These are phyloP conservation scores for Centropristis striata DNA, from an alignment of 2,113 vertebrate species.

Conservation along the genomic window DNA sequence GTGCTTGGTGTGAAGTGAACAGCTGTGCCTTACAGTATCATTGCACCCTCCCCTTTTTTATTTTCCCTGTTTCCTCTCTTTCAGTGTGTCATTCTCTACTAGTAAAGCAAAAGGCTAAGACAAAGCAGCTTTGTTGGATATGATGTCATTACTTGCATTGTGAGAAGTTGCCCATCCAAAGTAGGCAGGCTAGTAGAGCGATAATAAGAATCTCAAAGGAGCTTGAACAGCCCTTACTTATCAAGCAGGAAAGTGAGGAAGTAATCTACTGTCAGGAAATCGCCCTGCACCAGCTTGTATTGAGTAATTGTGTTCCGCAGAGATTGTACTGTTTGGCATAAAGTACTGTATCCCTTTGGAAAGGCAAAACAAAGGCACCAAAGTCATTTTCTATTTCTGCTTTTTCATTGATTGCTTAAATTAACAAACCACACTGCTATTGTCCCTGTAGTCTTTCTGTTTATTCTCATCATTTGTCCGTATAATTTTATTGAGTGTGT, in stretches of 20 bases:
- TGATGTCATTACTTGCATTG: slow-evolving; percentile 65
- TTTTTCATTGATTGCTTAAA: slow-evolving; percentile 73
- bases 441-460: slow-evolving; percentile 57
- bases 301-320: slow-evolving; percentile 31
- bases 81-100: slow-evolving; percentile 23
- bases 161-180: slow-evolving; percentile 31
- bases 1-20: slow-evolving; percentile 66
- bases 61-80: slow-evolving; percentile 47
- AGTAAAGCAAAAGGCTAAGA: slow-evolving; percentile 11
- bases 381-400: slow-evolving; percentile 72
- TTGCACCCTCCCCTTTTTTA: slow-evolving; percentile 40
- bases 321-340: slow-evolving; percentile 41
- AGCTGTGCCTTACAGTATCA: slow-evolving; percentile 68
- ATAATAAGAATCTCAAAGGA: slow-evolving; percentile 54
- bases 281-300: slow-evolving; percentile 15
- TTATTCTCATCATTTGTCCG: slow-evolving; percentile 62
- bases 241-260: slow-evolving; percentile 54
- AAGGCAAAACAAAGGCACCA: slow-evolving; percentile 65
- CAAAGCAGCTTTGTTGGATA: slow-evolving; percentile 45
- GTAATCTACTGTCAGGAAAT: slow-evolving; percentile 61
- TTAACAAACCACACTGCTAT: slow-evolving; percentile 54
- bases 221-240: slow-evolving; percentile 18
- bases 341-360: slow-evolving; percentile 27
- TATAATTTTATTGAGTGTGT: slow-evolving; percentile 54
- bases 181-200: slow-evolving; percentile 5